Evolutionary conservation across 1,140 invertebrate genomes (phyloP).

Genomic region (Drosophila kanapiae): DNA sequence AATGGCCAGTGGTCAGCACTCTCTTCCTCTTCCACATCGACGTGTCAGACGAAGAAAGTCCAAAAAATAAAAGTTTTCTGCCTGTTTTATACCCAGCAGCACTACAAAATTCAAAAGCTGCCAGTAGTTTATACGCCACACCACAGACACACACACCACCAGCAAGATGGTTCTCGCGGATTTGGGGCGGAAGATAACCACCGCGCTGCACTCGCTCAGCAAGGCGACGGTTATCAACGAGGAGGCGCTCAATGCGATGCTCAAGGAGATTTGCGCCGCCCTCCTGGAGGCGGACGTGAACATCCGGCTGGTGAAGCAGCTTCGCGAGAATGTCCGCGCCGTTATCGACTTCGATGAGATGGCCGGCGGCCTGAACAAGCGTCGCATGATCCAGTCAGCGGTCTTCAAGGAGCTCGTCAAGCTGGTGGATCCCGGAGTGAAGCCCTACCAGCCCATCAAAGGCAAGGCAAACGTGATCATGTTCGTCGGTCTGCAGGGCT

Average conservation of each 20-base stretch:
- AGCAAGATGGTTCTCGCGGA: conserved; percentile 99
- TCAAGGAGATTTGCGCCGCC: conserved; percentile 99
- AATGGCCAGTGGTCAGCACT: conserved; percentile 39
- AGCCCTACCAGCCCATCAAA: conserved; percentile 98
- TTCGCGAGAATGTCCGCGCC: conserved; percentile 98
- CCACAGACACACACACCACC: conserved; percentile 39
- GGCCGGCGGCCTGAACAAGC: conserved; percentile 99
- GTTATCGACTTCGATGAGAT: conserved; percentile 99
- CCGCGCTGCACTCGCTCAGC: conserved; percentile 97
- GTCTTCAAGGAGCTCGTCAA: conserved; percentile 99
- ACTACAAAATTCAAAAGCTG: conserved; percentile 56
- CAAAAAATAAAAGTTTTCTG: conserved; percentile 58
- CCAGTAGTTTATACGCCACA: conserved; percentile 27
- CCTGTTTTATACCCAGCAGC: conserved; percentile 40
- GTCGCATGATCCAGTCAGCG: conserved; percentile 99
- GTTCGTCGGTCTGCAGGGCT: conserved; percentile 99
- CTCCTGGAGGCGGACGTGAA: conserved; percentile 99
- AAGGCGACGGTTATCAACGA: conserved; percentile 99
- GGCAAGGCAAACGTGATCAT: conserved; percentile 98
- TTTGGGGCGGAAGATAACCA: conserved; percentile 99
- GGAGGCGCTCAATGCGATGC: conserved; percentile 99
- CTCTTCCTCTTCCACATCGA: conserved; percentile 69
- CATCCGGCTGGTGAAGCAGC: conserved; percentile 97
- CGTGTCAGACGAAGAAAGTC: conserved; percentile 60
- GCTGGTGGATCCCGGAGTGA: conserved; percentile 99